phyloP scores from a whole-genome alignment of 2,113 vertebrate genomes.

The Alethe castanea region DNA sequence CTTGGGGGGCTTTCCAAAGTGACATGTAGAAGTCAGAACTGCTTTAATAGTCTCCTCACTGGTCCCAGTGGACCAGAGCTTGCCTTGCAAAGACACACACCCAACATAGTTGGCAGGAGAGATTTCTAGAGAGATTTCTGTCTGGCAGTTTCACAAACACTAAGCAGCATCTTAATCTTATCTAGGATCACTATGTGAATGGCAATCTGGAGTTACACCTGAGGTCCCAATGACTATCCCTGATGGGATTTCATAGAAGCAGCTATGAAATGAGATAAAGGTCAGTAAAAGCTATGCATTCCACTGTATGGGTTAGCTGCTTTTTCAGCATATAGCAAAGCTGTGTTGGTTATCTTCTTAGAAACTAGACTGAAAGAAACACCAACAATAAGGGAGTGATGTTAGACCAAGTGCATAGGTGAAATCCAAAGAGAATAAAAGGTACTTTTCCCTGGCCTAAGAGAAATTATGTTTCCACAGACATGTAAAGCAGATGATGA shows the following conservation, averaged over 20 bases:
- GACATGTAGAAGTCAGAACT: not conserved
- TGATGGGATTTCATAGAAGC: not conserved
- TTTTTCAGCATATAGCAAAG: not conserved
- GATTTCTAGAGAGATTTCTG: not conserved
- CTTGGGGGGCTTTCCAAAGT: conserved; percentile 23
- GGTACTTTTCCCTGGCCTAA: not conserved
- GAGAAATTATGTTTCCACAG: not conserved
- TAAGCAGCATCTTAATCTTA: not conserved
- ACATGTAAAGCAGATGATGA: not conserved
- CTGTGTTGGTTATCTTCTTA: not conserved
- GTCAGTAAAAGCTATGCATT: not conserved
- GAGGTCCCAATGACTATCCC: not conserved
- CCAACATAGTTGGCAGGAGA: not conserved
- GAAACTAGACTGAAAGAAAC: not conserved
- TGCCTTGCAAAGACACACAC: not conserved
- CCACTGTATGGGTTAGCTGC: not conserved
- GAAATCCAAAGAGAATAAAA: conserved; percentile 14
- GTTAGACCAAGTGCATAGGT: not conserved
- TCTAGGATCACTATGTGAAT: not conserved
- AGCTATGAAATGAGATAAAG: not conserved
- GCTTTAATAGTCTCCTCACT: not conserved
- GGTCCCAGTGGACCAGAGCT: not conserved
- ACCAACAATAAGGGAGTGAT: not conserved
- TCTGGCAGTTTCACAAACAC: not conserved
- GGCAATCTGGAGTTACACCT: not conserved